phyloP scores from a whole-genome alignment of 1,140 invertebrate genomes.

The Zaprionus lachaisei region DNA sequence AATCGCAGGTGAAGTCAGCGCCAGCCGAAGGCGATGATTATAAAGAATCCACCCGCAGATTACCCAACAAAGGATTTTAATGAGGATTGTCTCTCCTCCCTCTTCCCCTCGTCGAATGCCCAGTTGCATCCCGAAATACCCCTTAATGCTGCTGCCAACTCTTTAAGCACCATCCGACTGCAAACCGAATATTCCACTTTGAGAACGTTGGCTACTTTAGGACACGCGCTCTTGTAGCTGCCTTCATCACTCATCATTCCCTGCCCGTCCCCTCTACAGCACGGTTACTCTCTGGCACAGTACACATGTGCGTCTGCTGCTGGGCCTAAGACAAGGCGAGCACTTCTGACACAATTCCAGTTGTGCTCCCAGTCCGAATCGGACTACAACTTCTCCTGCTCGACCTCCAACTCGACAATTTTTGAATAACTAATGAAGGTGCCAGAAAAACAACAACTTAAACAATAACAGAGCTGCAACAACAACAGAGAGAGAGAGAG shows the following conservation, averaged over 20 bases:
- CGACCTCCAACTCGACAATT: conserved; percentile 57
- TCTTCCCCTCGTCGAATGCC: neutral
- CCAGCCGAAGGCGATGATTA: conserved; percentile 1
- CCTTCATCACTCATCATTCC: conserved; percentile 34
- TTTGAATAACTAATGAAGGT: conserved; percentile 82
- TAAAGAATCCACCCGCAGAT: neutral
- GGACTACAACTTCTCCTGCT: neutral
- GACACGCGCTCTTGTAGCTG: neutral
- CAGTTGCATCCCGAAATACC: neutral
- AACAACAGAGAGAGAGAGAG: neutral
- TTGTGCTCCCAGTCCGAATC: conserved; percentile 45
- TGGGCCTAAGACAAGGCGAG: conserved; percentile 50
- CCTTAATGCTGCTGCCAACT: conserved; percentile 16
- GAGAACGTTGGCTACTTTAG: conserved; percentile 32
- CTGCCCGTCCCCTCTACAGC: too few relatives aligned
- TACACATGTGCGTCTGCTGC: conserved; percentile 57
- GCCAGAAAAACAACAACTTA: conserved; percentile 59
- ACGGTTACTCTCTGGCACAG: neutral
- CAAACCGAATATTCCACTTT: conserved; percentile 20
- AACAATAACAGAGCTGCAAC: conserved; percentile 62
- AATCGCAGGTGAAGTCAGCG: conserved; percentile 33
- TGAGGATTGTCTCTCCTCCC: neutral
- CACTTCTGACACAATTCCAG: conserved; percentile 69
- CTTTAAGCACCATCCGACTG: conserved; percentile 1
- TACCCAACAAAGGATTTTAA: conserved; percentile 1